Evolutionary conservation across 2,888 invertebrate species (phyloP), one percentile per base, ranked within the genome.

Genomic region (Catocala sponsa): DNA sequence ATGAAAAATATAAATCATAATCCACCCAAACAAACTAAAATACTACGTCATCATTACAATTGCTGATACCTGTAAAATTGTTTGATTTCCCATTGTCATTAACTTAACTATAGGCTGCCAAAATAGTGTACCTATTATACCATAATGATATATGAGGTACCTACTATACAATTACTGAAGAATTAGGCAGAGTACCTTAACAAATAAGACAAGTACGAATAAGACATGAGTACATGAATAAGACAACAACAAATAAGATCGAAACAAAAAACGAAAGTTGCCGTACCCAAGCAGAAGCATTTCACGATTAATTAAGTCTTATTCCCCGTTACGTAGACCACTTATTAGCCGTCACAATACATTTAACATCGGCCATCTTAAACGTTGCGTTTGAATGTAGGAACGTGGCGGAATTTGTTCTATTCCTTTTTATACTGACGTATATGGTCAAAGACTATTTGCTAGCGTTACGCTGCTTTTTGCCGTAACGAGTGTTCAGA

Each of bases 311-410:
- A 92, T 91, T 90, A 91, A 91, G 81, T 85, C 82, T 83, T 85
- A 80, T 75, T 78, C 74, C 79, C 80, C 89, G 91, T 90, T 91
- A 90, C 84, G 86, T 60, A 89, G 79, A 81, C 84, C 86, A 91
- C 89, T 91, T 88, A 91, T 90, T 87, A 83, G 76, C 86, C 90
- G 91, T 91, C 91, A 91, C 92, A 92, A 91, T 88, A 91, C 90
- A 91, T 91, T 92, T 87, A 91, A 88, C 91, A 78, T 83, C 88
- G 81, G 86, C 81, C 81, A 84, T 85, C 81, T 83, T 82, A 81
- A 81, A 81, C 54, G 55, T 61, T 58, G 59, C 63, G 69, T 76
- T 70, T 63, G 65, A 62, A 69, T 68, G 56, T 50, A 61, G 69
- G 68, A 79, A 56, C 52, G 57, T 65, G 60, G 59, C 60, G 65